phyloP scores from a whole-genome alignment of 1,140 invertebrate genomes.

The Drosophila grimshawi region DNA sequence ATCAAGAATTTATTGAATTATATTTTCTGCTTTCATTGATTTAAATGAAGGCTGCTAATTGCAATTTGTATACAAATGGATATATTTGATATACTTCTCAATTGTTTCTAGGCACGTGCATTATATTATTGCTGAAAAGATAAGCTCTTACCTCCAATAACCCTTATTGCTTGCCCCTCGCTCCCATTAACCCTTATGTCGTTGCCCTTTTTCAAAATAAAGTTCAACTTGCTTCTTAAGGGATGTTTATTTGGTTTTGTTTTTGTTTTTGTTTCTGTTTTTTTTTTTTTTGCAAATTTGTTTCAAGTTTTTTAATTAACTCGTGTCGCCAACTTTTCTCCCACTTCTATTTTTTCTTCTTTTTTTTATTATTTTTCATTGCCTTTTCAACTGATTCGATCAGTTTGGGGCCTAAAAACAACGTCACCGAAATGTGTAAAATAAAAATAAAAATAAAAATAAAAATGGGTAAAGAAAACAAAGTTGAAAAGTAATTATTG shows the following conservation, averaged over 20 bases:
- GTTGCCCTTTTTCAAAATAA: not conserved
- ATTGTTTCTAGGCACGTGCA: not conserved
- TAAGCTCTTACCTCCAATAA: no score
- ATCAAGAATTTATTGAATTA: constrained; percentile 12
- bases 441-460: constrained; percentile 22
- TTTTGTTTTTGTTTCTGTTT: not conserved
- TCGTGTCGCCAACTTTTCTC: constrained; percentile 47
- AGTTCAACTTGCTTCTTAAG: constrained; percentile 40
- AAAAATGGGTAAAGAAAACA: constrained; percentile 9
- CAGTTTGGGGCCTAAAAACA: constrained; percentile 36
- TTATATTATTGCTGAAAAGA: not conserved
- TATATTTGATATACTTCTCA: constrained; percentile 7
- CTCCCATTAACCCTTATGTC: not conserved
- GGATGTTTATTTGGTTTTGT: not conserved
- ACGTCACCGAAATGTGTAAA: constrained; percentile 5
- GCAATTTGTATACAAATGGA: constrained; percentile 9
- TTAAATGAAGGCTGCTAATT: constrained; percentile 21
- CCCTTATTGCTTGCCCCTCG: no score
- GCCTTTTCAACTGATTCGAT: constrained; percentile 68
- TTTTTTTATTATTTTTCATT: constrained; percentile 22
- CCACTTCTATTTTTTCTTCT: constrained; percentile 13
- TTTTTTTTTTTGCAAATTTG: constrained; percentile 33
- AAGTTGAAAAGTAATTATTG: constrained; percentile 78
- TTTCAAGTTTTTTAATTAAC: constrained; percentile 78
- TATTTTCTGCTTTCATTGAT: constrained; percentile 19